Evolutionary conservation across 2,113 vertebrate species (phyloP), one percentile per base, ranked within the genome.

Genomic region (Morone saxatilis): DNA sequence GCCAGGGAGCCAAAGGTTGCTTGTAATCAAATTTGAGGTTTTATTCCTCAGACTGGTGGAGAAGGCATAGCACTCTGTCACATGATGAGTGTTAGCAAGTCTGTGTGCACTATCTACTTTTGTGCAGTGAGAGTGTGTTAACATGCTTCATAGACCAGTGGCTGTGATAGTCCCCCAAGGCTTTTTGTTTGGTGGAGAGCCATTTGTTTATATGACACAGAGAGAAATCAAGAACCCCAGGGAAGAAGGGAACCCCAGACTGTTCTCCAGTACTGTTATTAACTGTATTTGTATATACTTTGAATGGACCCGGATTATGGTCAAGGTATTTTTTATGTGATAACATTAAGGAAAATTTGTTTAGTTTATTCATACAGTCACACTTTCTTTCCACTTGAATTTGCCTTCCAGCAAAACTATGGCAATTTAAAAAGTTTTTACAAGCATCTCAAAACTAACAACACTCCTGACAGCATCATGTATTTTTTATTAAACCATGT

Each of bases 11-110:
- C 97, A 99, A 98, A 99, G 97, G 98, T 97, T 98, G 96, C 97
- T 97, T 99, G 97, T 98, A 98, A 98, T 98, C 97, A 98, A 97
- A 99, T 98, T 97, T 98, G 97, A 97, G 97, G 96, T 97, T 95
- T 95, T 94, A 94, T 95, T 91, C 91, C 87, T 89, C 82, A 92
- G 89, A 85, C 91, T 94, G 91, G 92, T 96, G 96, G 97, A 97
- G 95, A 96, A 95, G 93, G 94, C 94, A 96, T 95, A 95, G 95
- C 95, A 71, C 89, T 89, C 89, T 84, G 86, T 91, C 89, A 90
- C 89, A 88, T 86, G 93, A 94, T 88, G 91, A 94, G 92, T 90
- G 93, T 93, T 89, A 76, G 91, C 71, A 57, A 65, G 78, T 68
- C 79, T 87, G 78, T 78, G 36, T 81, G 88, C 81, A 41, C 80